Evolutionary conservation across 2,888 invertebrate species (phyloP), one percentile per base, ranked within the genome.

Genomic region (Epinotia demarniana): DNA sequence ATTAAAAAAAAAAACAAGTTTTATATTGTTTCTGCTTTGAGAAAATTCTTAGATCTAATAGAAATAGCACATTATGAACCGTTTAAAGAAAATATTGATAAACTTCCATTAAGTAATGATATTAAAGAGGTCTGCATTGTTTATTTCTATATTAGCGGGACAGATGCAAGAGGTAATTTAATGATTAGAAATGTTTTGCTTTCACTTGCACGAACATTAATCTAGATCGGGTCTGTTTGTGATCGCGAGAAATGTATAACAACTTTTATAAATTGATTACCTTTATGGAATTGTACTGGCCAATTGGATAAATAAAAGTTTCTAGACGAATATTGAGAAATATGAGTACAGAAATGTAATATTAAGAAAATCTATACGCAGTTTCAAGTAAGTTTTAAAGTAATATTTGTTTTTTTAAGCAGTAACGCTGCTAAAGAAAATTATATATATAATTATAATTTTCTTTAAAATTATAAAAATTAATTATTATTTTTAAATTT

Each of bases 181-280:
- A 33, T 60, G 60, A 60, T 58, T 58, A 58, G 58, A 58, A 58
- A 58, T 58, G 58, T 58, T 27, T 23, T 27, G 18, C 58, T 58
- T 68, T 68, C 43, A 23, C 43, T 68, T 58, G 43, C 67, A 39
- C 19, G 19, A 33, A 67, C 39, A 60, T 62, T 62, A n/a, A 39
- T 18, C 39, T 18, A 43, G 62, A 62, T 62, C 27, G 16, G 16
- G 8, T n/a, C 62, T 58, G 13, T 19, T n/a, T 19, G 19, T 63
- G n/a, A 66, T n/a, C 13, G 27, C 49, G 27, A 66, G 57, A 12
- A 67, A 67, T 33, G 55, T 39, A 39, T 33, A 55, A 67, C 53
- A 6, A 57, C 67, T 39, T 68, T 67, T 19, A 12, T 19, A 43
- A 12, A 57, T 39, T 55, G 18, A 68, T 57, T 68, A 43, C 23